A percentile compares a stretch with the other conserved stretches of the same genome.
Conservation (phyloP, 2,113 vertebrate species). For the Prinia subflava region DNA sequence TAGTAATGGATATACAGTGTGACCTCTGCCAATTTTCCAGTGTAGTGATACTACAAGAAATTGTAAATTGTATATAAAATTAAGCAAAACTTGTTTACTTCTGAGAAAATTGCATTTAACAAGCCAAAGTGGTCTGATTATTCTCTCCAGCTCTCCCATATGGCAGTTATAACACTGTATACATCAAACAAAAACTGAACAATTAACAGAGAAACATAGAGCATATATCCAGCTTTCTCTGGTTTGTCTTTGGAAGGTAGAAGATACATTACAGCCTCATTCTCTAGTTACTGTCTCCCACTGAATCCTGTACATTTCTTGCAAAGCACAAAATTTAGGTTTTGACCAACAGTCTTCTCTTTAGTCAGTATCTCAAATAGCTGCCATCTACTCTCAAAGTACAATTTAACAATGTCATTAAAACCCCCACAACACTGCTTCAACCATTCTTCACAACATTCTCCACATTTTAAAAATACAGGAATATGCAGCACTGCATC, state of each 20-base stretch:
- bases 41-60: neutral
- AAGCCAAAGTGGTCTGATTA: neutral
- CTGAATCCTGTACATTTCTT: neutral
- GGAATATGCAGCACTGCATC: neutral
- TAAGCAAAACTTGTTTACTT: neutral
- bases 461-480: neutral
- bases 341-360: neutral
- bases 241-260: neutral
- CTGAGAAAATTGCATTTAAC: neutral
- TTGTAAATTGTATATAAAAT: neutral
- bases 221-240: neutral
- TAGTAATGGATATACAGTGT: neutral
- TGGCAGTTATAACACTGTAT: neutral
- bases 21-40: neutral
- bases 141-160: neutral
- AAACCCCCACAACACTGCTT: neutral
- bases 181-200: neutral
- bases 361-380: neutral
- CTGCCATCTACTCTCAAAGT: neutral
- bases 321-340: neutral
- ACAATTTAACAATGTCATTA: neutral
- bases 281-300: neutral
- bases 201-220: neutral
- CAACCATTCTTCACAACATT: neutral
- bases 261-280: rapidly evolving